Evolutionary conservation across 2,888 invertebrate genomes (phyloP).

Genomic region (Acanthosoma haemorrhoidale): DNA sequence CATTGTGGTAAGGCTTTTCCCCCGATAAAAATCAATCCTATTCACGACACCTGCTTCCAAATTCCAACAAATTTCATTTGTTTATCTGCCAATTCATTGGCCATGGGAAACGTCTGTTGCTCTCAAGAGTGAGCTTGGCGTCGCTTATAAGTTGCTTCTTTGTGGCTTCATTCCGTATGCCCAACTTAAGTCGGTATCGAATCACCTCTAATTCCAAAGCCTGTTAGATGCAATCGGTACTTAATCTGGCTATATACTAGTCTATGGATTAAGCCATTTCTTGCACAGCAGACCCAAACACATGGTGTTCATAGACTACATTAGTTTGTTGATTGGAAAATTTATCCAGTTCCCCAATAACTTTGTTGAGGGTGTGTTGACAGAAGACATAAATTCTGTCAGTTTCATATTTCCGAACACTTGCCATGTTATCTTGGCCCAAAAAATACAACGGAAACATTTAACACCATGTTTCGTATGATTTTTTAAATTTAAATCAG

Average conservation of each 20-base stretch:
- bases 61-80: background rate
- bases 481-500: no score
- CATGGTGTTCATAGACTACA: slow-evolving; percentile 21
- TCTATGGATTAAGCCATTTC: slow-evolving; percentile 5
- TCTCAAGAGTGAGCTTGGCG: background rate
- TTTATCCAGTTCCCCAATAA: slow-evolving; percentile 11
- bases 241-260: background rate
- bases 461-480: no score
- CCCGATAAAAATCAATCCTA: background rate
- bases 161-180: background rate
- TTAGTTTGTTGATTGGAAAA: slow-evolving; percentile 7
- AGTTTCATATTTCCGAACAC: slow-evolving; percentile 15
- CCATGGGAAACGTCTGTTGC: background rate
- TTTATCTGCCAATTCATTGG: slow-evolving; percentile 8
- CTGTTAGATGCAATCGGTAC: background rate
- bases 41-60: background rate
- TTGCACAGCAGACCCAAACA: slow-evolving; percentile 18
- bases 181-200: background rate
- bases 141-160: slow-evolving; percentile 3
- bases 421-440: slow-evolving; percentile 18
- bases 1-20: background rate
- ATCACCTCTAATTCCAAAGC: slow-evolving; percentile 1
- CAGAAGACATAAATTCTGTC: background rate
- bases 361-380: background rate
- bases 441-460: no score